Evolutionary conservation across 2,888 invertebrate species (phyloP).

Genomic region (Meandrusa payeni): DNA sequence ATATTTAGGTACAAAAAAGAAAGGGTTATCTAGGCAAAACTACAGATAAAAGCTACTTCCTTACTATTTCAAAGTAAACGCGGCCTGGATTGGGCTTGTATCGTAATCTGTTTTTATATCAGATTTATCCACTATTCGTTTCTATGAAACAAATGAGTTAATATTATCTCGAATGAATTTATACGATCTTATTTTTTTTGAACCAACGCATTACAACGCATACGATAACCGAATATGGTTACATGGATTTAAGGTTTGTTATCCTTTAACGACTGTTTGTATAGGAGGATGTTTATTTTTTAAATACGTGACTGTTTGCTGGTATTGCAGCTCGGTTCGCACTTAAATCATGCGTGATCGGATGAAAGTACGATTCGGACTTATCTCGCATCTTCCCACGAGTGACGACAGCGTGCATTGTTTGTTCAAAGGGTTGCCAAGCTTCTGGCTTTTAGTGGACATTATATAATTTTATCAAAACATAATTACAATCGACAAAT

Average conservation of each 20-base stretch:
- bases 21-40: too few relatives aligned
- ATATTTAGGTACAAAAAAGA: too few relatives aligned
- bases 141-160: slow-evolving; percentile 2
- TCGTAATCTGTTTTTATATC: too few relatives aligned
- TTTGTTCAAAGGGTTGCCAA: slow-evolving; percentile 21
- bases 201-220: not conserved
- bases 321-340: slow-evolving; percentile 62
- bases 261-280: slow-evolving; percentile 25
- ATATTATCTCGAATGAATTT: not conserved
- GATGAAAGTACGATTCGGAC: slow-evolving; percentile 67
- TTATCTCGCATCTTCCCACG: slow-evolving; percentile 69
- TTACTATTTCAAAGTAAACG: too few relatives aligned
- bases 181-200: slow-evolving; percentile 4
- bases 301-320: slow-evolving; percentile 42
- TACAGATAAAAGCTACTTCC: too few relatives aligned
- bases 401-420: slow-evolving; percentile 43
- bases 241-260: slow-evolving; percentile 19
- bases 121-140: too few relatives aligned
- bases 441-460: not conserved
- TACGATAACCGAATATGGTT: not conserved
- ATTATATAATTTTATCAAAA: too few relatives aligned
- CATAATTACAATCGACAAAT: too few relatives aligned
- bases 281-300: slow-evolving; percentile 25
- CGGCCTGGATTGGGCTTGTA: too few relatives aligned
- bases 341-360: slow-evolving; percentile 72